Conservation (phyloP, 2,888 invertebrate species). For the Epinotia ramella region DNA sequence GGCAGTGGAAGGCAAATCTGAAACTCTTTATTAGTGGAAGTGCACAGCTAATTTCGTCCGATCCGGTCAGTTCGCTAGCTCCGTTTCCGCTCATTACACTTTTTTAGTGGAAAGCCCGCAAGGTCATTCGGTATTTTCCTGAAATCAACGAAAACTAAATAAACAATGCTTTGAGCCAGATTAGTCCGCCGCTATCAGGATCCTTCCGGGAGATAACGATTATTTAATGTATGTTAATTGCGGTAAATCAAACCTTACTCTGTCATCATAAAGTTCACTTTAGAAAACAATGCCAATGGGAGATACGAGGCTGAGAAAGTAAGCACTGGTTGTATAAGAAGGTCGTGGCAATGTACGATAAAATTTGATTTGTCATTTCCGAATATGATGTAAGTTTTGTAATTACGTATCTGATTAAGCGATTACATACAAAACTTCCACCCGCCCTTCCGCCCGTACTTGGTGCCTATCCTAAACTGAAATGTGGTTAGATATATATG, state of each 20-base stretch:
- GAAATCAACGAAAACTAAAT: conserved; percentile 5
- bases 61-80: too few relatives aligned
- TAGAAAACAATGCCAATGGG: background rate
- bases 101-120: too few relatives aligned
- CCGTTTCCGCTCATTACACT: too few relatives aligned
- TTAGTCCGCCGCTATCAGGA: background rate
- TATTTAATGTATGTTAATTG: background rate
- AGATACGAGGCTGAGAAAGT: conserved; percentile 18
- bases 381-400: conserved; percentile 26
- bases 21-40: too few relatives aligned
- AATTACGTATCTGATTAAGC: conserved; percentile 2
- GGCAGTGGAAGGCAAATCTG: too few relatives aligned
- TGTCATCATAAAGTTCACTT: background rate
- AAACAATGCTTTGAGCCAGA: conserved; percentile 8
- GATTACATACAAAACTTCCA: conserved; percentile 3
- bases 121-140: conserved; percentile 4
- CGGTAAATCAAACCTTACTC: background rate
- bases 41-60: too few relatives aligned
- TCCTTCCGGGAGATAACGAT: conserved; percentile 12
- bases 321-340: conserved; percentile 4
- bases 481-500: too few relatives aligned
- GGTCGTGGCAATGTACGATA: conserved; percentile 20
- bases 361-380: conserved; percentile 19
- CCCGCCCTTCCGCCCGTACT: background rate
- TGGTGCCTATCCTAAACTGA: background rate